These are phyloP conservation scores for Drosophila persimilis DNA, from an alignment of 1,140 invertebrate species.

Conservation along the genomic window DNA sequence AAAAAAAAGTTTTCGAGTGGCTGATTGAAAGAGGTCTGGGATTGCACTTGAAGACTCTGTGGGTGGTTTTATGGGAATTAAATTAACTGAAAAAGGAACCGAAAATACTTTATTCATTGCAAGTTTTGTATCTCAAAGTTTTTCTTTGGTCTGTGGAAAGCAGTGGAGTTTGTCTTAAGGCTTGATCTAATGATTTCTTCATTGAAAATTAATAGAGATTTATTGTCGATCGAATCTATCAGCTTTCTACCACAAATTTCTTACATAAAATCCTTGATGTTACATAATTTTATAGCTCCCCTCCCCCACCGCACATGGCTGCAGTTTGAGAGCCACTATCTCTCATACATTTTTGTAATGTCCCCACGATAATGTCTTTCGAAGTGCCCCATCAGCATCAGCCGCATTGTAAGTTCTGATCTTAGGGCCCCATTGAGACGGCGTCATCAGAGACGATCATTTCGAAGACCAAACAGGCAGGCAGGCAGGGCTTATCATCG, in stretches of 20 bases:
- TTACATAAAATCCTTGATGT: not conserved
- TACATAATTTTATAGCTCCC: not conserved
- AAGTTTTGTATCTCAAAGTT: too few species aligned
- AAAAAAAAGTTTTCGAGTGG: not conserved
- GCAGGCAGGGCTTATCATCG: slow-evolving; percentile 37
- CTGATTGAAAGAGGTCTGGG: too few species aligned
- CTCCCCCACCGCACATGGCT: not conserved
- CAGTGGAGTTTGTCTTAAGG: too few species aligned
- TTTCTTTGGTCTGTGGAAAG: too few species aligned
- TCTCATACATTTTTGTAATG: slow-evolving; percentile 30
- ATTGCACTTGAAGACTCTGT: too few species aligned
- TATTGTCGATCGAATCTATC: too few species aligned
- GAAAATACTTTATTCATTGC: too few species aligned
- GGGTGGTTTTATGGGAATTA: too few species aligned
- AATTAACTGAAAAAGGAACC: too few species aligned
- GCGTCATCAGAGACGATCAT: slow-evolving; percentile 10
- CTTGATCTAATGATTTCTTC: too few species aligned
- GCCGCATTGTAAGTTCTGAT: slow-evolving; percentile 14
- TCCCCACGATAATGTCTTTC: slow-evolving; percentile 40
- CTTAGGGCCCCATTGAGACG: slow-evolving; percentile 22
- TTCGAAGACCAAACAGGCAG: not conserved
- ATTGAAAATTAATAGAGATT: too few species aligned
- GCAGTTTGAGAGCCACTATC: slow-evolving; percentile 24
- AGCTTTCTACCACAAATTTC: too few species aligned
- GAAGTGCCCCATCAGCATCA: slow-evolving; percentile 20